Evolutionary conservation across 2,888 invertebrate genomes (phyloP).

Genomic region (Steinernema scapterisci): DNA sequence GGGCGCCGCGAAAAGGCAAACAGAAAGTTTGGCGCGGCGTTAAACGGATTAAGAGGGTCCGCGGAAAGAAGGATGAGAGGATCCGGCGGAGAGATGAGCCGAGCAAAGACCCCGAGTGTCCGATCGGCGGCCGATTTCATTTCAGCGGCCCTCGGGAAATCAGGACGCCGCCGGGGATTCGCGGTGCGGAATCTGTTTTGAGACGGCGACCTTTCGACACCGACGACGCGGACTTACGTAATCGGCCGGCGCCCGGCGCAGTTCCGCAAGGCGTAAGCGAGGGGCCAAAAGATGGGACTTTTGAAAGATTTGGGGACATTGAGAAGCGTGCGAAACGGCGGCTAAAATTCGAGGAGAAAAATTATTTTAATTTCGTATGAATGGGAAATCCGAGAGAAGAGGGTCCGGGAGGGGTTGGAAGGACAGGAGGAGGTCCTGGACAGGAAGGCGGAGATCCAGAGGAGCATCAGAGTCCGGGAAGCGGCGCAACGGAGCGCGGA

Average conservation of each 20-base stretch:
- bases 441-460: background rate
- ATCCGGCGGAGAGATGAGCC: background rate
- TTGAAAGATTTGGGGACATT: background rate
- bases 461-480: background rate
- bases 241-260: too few relatives aligned
- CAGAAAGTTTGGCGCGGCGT: slow-evolving; percentile 14
- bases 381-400: slow-evolving; percentile 30
- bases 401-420: background rate
- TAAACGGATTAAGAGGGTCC: slow-evolving; percentile 19
- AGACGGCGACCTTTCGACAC: background rate
- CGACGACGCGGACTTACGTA: background rate
- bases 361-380: slow-evolving; percentile 26
- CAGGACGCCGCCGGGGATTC: slow-evolving; percentile 4
- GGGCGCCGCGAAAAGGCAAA: background rate
- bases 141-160: slow-evolving; percentile 32
- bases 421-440: background rate
- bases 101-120: background rate
- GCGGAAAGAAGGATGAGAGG: slow-evolving; percentile 19
- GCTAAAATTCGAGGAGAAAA: background rate
- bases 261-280: too few relatives aligned
- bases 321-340: slow-evolving; percentile 12
- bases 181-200: slow-evolving; percentile 6
- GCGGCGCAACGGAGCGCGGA: background rate
- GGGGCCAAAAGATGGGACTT: background rate
- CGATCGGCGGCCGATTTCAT: slow-evolving; percentile 15